A percentile compares a stretch with the other conserved stretches of the same genome.
Evolutionary conservation across 2,797 vertebrate genomes (phyloP).

Genomic region (Zonotrichia albicollis): DNA sequence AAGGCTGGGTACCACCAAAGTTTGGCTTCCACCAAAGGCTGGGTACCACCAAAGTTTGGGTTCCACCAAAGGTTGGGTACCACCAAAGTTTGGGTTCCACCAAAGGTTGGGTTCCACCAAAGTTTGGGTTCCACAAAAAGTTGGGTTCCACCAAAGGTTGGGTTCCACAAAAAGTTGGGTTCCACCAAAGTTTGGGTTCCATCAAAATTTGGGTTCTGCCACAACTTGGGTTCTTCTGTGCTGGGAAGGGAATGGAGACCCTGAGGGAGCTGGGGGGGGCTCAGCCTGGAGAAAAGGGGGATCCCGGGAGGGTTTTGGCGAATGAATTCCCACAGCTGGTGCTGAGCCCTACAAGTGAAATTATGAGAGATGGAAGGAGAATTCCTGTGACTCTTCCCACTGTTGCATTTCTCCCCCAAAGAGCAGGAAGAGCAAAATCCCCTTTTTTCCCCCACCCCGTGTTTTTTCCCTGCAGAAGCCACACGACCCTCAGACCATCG

Average conservation of each 20-base stretch:
- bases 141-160: too few relatives aligned
- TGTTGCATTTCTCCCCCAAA: not conserved
- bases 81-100: too few relatives aligned
- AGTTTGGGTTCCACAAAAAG: too few relatives aligned
- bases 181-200: too few relatives aligned
- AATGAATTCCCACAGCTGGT: not conserved
- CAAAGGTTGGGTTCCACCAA: too few relatives aligned
- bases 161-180: too few relatives aligned
- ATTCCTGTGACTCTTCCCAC: fast-evolving
- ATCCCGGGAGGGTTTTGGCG: not conserved
- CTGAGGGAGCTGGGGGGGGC: not conserved
- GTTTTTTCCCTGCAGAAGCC: constrained; percentile 62
- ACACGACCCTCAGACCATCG: constrained; percentile 61
- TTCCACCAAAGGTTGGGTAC: too few relatives aligned
- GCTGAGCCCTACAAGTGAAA: not conserved
- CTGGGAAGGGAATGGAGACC: fast-evolving
- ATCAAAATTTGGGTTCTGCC: too few relatives aligned
- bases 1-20: too few relatives aligned
- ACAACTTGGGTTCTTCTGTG: not conserved
- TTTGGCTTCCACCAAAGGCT: too few relatives aligned
- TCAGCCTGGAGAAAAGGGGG: not conserved
- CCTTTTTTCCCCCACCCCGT: not conserved
- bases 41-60: too few relatives aligned
- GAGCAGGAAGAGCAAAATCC: not conserved
- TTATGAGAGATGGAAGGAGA: not conserved